phyloP scores from a whole-genome alignment of 2,113 vertebrate genomes.

The Gopherus evgoodei region DNA sequence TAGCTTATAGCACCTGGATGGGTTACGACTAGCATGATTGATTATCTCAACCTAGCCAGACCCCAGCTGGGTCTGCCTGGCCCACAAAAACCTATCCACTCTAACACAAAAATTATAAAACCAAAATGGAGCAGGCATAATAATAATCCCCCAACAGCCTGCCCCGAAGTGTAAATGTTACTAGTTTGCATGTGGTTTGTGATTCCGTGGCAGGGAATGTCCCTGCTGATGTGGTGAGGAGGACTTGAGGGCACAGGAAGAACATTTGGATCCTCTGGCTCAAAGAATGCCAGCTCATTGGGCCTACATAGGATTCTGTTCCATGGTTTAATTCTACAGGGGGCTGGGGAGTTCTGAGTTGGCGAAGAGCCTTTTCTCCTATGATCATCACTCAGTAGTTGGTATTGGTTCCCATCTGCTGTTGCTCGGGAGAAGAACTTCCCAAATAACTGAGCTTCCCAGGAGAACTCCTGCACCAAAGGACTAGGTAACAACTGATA shows the following conservation, averaged over 20 bases:
- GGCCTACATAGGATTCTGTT: neutral
- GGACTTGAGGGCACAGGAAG: neutral
- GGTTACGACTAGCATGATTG: neutral
- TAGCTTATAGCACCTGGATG: neutral
- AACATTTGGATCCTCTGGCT: neutral
- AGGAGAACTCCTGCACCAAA: neutral
- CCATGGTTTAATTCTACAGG: neutral
- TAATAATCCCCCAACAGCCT: neutral
- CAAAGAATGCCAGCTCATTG: neutral
- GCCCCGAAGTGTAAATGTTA: neutral
- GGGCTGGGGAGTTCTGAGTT: neutral
- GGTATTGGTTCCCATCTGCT: neutral
- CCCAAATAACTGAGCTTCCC: neutral
- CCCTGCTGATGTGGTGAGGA: neutral
- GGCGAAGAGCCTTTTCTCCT: neutral
- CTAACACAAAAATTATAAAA: neutral
- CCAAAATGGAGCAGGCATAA: neutral
- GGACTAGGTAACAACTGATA: rapidly evolving
- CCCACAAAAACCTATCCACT: neutral
- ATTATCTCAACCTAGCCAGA: neutral
- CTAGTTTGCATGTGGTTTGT: neutral
- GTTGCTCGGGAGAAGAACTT: neutral
- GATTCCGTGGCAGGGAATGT: neutral
- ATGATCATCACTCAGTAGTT: neutral
- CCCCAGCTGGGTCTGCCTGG: neutral